Evolutionary conservation across 2,113 vertebrate genomes (phyloP).

Genomic region (Myotis davidii): DNA sequence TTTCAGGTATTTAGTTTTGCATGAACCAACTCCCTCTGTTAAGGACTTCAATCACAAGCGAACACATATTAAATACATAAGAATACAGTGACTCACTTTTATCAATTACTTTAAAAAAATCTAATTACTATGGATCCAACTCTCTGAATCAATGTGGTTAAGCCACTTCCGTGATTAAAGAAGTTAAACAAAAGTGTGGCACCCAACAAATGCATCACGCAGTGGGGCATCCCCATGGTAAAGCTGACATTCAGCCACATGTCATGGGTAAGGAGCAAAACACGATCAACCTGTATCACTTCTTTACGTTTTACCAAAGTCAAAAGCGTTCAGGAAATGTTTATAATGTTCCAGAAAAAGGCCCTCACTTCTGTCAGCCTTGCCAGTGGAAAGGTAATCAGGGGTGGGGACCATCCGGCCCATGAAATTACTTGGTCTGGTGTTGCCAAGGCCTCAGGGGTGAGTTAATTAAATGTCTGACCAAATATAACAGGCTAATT

Average conservation of each 20-base stretch:
- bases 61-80: neutral
- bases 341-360: neutral
- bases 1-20: neutral
- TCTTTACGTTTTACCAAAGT: slow-evolving; percentile 13
- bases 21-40: neutral
- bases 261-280: neutral
- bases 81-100: neutral
- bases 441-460: too few relatives aligned
- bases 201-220: neutral
- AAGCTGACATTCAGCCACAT: neutral
- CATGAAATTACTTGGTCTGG: too few relatives aligned
- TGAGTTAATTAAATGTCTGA: too few relatives aligned
- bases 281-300: neutral
- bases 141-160: slow-evolving; percentile 39
- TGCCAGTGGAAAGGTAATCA: neutral
- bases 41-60: slow-evolving; percentile 23
- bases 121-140: neutral
- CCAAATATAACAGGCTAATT: too few relatives aligned
- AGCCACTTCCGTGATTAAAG: neutral
- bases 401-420: too few relatives aligned
- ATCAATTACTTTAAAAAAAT: neutral
- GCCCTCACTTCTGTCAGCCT: neutral
- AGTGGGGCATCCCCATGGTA: neutral
- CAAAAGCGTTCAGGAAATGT: neutral
- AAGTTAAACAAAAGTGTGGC: slow-evolving; percentile 9